Conservation (phyloP, 2,888 invertebrate genomes). For the Carpatolechia fugitivella region DNA sequence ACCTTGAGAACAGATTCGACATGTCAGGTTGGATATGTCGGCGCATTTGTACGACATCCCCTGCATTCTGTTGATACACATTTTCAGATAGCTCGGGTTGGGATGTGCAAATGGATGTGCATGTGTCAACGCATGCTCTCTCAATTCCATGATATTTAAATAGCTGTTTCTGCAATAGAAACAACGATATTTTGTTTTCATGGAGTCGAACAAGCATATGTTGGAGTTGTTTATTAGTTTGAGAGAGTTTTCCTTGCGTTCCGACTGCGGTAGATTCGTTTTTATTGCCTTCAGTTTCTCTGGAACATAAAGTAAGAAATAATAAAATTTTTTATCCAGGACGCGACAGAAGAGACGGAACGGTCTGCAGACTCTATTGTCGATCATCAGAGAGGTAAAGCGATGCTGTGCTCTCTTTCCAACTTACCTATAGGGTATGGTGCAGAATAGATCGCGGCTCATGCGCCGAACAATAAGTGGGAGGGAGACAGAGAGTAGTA, state of each 20-base stretch:
- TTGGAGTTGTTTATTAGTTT: constrained; percentile 51
- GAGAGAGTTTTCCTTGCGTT: constrained; percentile 39
- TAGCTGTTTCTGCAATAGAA: constrained; percentile 41
- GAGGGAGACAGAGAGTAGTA: too few relatives aligned
- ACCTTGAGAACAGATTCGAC: constrained; percentile 36
- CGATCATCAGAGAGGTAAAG: too few relatives aligned
- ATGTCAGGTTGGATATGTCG: constrained; percentile 46
- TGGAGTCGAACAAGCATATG: constrained; percentile 46
- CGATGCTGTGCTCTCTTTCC: too few relatives aligned
- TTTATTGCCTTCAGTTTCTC: background rate
- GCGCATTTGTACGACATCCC: constrained; percentile 42
- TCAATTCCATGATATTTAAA: constrained; percentile 34
- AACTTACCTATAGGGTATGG: too few relatives aligned
- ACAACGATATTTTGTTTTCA: constrained; percentile 46
- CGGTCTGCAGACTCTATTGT: too few relatives aligned
- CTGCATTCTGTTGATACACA: constrained; percentile 31
- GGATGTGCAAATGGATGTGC: too few relatives aligned
- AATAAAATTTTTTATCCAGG: too few relatives aligned
- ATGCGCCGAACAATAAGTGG: too few relatives aligned
- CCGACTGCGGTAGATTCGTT: constrained; percentile 20
- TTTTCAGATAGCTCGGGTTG: constrained; percentile 27
- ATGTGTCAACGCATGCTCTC: constrained; percentile 38
- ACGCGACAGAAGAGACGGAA: too few relatives aligned
- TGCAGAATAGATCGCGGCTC: too few relatives aligned
- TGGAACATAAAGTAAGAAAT: too few relatives aligned